These are phyloP conservation scores for Xenotilapia leptura DNA, from an alignment of 2,113 vertebrate species.

Conservation along the genomic window DNA sequence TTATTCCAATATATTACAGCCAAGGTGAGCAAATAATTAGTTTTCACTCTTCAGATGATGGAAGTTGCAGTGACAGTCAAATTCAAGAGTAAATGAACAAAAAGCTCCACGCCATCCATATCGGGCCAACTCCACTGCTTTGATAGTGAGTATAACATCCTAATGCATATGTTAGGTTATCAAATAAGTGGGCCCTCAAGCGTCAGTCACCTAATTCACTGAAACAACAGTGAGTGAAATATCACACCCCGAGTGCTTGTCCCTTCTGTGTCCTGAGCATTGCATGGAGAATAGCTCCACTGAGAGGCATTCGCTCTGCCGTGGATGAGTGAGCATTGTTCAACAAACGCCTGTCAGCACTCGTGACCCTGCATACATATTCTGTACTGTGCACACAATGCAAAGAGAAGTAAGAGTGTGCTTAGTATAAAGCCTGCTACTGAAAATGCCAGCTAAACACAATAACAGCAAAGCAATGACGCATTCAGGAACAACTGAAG, in stretches of 20 bases:
- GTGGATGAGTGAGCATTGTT: slow-evolving; percentile 29
- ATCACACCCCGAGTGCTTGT: slow-evolving; percentile 11
- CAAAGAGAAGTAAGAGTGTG: background rate
- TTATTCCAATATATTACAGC: background rate
- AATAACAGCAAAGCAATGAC: background rate
- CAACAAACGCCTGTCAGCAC: slow-evolving; percentile 1
- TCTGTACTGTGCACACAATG: background rate
- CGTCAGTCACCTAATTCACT: slow-evolving; percentile 29
- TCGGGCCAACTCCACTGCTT: background rate
- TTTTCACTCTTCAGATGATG: slow-evolving; percentile 17
- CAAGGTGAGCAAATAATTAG: slow-evolving; percentile 17
- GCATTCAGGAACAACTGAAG: background rate
- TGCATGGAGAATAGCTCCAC: background rate
- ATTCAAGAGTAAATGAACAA: background rate
- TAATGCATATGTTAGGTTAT: slow-evolving; percentile 27
- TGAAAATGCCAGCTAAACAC: background rate
- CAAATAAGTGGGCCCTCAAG: slow-evolving; percentile 32
- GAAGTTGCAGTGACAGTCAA: background rate
- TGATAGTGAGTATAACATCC: background rate
- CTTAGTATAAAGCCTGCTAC: background rate
- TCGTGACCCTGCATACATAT: background rate
- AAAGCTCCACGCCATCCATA: background rate
- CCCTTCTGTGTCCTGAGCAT: background rate
- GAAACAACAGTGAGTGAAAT: slow-evolving; percentile 45
- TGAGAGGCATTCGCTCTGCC: background rate